Conservation (phyloP, 2,888 invertebrate species). For the Drosophila anceps region DNA sequence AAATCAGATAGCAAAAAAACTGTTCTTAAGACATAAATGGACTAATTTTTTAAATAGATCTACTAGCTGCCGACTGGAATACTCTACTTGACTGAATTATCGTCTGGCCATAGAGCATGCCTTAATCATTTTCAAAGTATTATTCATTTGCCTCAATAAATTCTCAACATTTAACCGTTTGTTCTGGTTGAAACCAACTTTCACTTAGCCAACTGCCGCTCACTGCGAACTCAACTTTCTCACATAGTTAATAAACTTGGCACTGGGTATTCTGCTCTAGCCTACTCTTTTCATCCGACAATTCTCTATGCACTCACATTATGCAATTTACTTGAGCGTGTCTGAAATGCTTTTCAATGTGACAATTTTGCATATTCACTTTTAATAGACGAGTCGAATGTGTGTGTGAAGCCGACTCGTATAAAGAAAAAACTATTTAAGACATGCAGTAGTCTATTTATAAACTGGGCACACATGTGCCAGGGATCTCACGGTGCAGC, state of each 20-base stretch:
- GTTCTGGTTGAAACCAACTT: conserved; percentile 4
- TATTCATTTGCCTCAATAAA: not conserved
- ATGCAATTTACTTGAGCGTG: conserved; percentile 57
- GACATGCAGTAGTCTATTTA: conserved; percentile 36
- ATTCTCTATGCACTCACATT: conserved; percentile 28
- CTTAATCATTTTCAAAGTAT: not conserved
- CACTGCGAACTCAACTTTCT: conserved; percentile 23
- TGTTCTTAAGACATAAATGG: not conserved
- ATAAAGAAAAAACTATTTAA: conserved; percentile 17
- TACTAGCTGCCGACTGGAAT: too few species aligned
- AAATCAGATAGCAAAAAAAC: not conserved
- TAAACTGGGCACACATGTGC: conserved; percentile 20
- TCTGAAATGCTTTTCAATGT: conserved; percentile 50
- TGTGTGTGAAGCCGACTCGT: not conserved
- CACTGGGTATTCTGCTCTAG: not conserved
- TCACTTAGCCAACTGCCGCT: conserved; percentile 14
- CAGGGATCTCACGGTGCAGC: conserved; percentile 10
- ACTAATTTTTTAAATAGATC: not conserved
- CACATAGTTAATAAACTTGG: conserved; percentile 9
- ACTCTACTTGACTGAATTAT: not conserved
- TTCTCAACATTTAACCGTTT: not conserved
- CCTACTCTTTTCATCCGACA: not conserved
- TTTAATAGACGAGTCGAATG: conserved; percentile 12
- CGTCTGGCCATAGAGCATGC: not conserved
- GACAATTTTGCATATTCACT: conserved; percentile 62